Evolutionary conservation across 37 sponge, comb jelly and placozoan species (phyloP), one percentile per base, ranked within the genome.

Genomic region (Diacarnus erythraeanus): DNA sequence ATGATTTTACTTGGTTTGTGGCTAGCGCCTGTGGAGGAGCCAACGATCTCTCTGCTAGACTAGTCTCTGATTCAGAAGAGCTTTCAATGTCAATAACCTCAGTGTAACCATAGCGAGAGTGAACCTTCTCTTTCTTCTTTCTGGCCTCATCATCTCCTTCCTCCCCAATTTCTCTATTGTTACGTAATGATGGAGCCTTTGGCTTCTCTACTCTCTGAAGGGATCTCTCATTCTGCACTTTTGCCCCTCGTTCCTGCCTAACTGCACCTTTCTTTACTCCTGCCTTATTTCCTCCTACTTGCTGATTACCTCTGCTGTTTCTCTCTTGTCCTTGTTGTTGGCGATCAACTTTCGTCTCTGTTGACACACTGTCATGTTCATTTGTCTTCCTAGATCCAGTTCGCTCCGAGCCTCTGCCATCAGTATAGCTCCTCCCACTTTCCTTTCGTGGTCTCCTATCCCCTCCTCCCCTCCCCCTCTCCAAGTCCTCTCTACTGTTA

Each of bases 1-100:
- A 42, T 38, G 71, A 1, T 2, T n/a, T 54, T 42, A 43, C 44
- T 9, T 10, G 27, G 15, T 9, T 25, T 17, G 43, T 9, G 71
- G 22, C 71, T 3, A 3, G 25, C 2, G 43, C 42, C 43, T 15
- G 1, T 9, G 10, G 58, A 12, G 27, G 51, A 10, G n/a, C 58
- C 9, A 1, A 1, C 30, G 30, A n/a, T 65, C 23, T 30, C 4
- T 35, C 41, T 31, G 29, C 64, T 20, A 27, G 37, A 40, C 4
- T 57, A 39, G 80, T 59, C 21, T 88, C 88, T 63, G 54, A 82
- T 42, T 88, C 88, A 1, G 83, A 63, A 9, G 37, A 77, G 59
- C 88, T 88, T 34, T 75, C 70, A 21, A 88, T 77, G 57, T 88
- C 83, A 6, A 63, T 40, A 47, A 86, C 57, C 56, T 80, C 69